phyloP scores from a whole-genome alignment of 2,888 invertebrate species.

The Dryocosmus kuriphilus region DNA sequence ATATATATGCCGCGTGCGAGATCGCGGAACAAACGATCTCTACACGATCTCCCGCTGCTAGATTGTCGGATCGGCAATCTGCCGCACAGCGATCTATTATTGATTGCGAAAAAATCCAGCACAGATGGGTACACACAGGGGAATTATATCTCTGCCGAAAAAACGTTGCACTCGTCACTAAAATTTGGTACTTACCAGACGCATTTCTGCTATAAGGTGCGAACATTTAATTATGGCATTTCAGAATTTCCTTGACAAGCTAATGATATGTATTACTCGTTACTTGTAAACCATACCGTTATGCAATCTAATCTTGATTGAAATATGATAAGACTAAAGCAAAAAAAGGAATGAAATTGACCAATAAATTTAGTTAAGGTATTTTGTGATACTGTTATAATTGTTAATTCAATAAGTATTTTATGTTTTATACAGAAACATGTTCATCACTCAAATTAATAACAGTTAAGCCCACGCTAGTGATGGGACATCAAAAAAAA shows the following conservation, averaged over 20 bases:
- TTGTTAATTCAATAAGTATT: too few species aligned
- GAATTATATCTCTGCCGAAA: slow-evolving; percentile 49
- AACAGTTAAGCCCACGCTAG: too few species aligned
- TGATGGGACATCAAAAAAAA: too few species aligned
- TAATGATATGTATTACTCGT: neutral
- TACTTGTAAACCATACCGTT: neutral
- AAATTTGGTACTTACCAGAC: neutral
- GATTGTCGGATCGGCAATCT: slow-evolving; percentile 71
- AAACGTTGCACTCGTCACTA: neutral
- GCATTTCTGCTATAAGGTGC: neutral
- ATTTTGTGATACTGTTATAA: too few species aligned
- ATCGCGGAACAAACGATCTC: slow-evolving; percentile 73
- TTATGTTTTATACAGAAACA: too few species aligned
- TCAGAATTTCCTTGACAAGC: neutral
- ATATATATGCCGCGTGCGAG: slow-evolving; percentile 67
- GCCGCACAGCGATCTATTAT: slow-evolving; percentile 73
- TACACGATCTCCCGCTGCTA: slow-evolving; percentile 75
- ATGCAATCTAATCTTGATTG: neutral
- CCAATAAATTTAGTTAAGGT: too few species aligned
- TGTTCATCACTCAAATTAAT: too few species aligned
- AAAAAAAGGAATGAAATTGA: too few species aligned
- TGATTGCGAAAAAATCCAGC: slow-evolving; percentile 72
- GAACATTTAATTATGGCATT: neutral
- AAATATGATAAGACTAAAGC: neutral
- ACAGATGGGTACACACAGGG: slow-evolving; percentile 63